A percentile compares a stretch with the other conserved stretches of the same genome.
These are phyloP conservation scores for Uropsilus gracilis DNA, from an alignment of 2,113 vertebrate genomes.

Conservation along the genomic window DNA sequence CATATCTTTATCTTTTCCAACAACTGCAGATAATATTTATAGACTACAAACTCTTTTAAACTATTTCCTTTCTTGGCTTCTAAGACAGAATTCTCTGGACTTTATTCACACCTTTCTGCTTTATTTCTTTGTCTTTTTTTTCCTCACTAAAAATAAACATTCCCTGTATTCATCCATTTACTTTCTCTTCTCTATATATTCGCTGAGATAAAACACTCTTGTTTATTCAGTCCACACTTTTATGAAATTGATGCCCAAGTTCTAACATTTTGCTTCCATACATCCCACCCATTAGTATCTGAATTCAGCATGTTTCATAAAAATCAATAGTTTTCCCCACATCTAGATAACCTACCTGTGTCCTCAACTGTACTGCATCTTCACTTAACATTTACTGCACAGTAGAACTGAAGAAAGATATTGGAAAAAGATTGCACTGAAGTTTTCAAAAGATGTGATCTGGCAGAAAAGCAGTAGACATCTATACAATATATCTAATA, in stretches of 20 bases:
- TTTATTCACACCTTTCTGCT: background rate
- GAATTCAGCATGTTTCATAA: background rate
- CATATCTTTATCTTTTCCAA: slow-evolving; percentile 3
- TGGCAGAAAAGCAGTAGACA: background rate
- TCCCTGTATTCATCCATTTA: background rate
- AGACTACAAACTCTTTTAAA: background rate
- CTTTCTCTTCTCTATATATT: background rate
- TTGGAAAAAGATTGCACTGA: background rate
- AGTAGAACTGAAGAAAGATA: background rate
- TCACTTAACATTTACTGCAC: background rate
- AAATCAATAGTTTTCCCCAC: background rate
- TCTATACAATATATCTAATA: background rate
- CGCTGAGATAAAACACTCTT: background rate
- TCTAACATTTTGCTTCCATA: background rate
- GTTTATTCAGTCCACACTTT: background rate
- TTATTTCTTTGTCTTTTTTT: background rate
- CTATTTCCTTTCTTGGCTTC: background rate
- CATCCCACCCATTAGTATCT: background rate
- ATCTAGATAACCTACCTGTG: background rate
- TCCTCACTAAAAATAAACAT: background rate
- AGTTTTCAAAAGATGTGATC: background rate
- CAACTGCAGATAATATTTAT: background rate
- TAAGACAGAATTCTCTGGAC: background rate
- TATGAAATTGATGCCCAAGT: background rate
- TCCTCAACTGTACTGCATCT: background rate